Percentiles rank a stretch among this genome's conserved stretches.
These are phyloP conservation scores for Trichopria drosophilae DNA, from an alignment of 2,888 invertebrate genomes.

Conservation along the genomic window DNA sequence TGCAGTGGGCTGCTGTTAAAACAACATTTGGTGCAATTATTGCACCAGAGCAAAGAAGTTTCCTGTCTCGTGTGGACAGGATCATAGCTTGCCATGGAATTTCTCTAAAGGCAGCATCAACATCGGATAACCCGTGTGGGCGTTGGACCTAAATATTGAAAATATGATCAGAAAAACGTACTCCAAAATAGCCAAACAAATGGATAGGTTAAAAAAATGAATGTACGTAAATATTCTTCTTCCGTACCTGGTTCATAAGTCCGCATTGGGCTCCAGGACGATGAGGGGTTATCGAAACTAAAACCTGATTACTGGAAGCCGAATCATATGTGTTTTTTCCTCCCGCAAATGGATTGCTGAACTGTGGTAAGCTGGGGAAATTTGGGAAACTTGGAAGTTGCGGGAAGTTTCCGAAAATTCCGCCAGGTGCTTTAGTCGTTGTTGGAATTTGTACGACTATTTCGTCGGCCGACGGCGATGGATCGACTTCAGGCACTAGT, in stretches of 20 bases:
- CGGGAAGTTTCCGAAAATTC: constrained; percentile 15
- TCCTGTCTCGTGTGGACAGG: constrained; percentile 70
- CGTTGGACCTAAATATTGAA: constrained; percentile 42
- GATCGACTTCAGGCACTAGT: not conserved
- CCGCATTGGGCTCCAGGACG: constrained; percentile 53
- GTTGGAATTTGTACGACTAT: not conserved
- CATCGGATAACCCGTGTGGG: constrained; percentile 38
- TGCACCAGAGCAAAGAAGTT: constrained; percentile 78
- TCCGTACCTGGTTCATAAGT: constrained; percentile 54
- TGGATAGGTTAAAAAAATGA: not conserved
- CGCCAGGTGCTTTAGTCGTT: constrained; percentile 5
- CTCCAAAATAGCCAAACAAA: not conserved
- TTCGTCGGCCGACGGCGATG: constrained; percentile 2
- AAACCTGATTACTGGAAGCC: constrained; percentile 36
- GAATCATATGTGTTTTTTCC: constrained; percentile 33
- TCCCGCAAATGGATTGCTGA: constrained; percentile 36
- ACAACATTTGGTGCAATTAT: constrained; percentile 76
- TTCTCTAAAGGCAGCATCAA: constrained; percentile 76
- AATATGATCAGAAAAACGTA: no score
- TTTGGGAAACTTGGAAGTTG: constrained; percentile 21
- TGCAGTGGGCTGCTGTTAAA: constrained; percentile 78
- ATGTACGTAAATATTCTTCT: not conserved
- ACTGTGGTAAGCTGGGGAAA: constrained; percentile 32
- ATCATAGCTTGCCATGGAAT: constrained; percentile 89
- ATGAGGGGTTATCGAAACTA: constrained; percentile 36